phyloP scores from a whole-genome alignment of 2,797 vertebrate species.

The Pagetopsis macropterus region DNA sequence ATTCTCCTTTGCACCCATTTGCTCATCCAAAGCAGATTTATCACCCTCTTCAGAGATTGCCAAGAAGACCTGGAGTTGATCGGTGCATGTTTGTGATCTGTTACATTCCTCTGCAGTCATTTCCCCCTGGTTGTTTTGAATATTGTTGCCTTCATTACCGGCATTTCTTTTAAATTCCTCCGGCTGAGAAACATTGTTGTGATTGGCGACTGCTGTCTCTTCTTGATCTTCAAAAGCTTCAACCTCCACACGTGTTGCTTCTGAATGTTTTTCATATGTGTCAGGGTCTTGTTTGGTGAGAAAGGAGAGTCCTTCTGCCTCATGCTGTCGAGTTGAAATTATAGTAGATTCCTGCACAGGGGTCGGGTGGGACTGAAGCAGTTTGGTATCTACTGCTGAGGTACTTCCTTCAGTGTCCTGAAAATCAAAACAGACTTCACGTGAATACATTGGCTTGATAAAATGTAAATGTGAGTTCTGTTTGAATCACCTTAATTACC shows the following conservation, averaged over 20 bases:
- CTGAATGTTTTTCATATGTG: slow-evolving; percentile 17
- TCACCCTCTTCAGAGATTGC: slow-evolving; percentile 2
- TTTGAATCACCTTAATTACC: slow-evolving; percentile 42
- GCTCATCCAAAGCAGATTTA: slow-evolving; percentile 18
- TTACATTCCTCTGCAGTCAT: slow-evolving; percentile 9
- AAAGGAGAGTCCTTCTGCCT: slow-evolving; percentile 7
- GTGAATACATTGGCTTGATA: neutral
- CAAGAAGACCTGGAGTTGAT: slow-evolving; percentile 15
- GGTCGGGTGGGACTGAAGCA: slow-evolving; percentile 5
- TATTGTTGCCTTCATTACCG: slow-evolving; percentile 12
- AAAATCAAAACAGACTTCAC: neutral
- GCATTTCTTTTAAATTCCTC: neutral
- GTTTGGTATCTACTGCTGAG: neutral
- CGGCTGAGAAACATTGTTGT: slow-evolving; percentile 11
- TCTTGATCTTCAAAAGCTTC: slow-evolving; percentile 11
- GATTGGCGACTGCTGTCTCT: neutral
- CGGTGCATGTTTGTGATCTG: slow-evolving; percentile 5
- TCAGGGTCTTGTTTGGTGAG: slow-evolving; percentile 22
- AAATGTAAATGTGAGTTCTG: neutral
- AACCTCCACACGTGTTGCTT: neutral
- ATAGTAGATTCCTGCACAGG: slow-evolving; percentile 31
- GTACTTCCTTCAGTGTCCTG: slow-evolving; percentile 44
- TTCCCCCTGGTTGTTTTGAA: slow-evolving; percentile 15
- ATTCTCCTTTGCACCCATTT: neutral
- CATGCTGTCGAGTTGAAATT: slow-evolving; percentile 20